phyloP scores from a whole-genome alignment of 2,888 invertebrate species.

The Lasioglossum leucozonium region DNA sequence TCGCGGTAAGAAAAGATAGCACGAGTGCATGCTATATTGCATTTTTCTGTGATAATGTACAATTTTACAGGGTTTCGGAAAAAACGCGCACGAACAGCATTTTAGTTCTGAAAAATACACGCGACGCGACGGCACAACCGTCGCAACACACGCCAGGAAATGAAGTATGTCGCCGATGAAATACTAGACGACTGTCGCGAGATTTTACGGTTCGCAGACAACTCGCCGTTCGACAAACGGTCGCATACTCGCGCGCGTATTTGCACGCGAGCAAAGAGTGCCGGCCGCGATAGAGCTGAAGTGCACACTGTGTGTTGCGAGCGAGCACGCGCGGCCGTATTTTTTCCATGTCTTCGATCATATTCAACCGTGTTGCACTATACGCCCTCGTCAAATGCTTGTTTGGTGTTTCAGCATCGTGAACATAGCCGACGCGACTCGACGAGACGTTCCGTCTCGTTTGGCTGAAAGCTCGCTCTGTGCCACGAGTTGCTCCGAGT shows the following conservation, averaged over 20 bases:
- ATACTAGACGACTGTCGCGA: slow-evolving; percentile 49
- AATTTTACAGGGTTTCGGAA: too few relatives aligned
- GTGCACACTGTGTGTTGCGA: not conserved
- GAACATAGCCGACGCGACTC: not conserved
- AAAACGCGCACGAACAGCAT: not conserved
- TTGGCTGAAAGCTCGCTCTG: not conserved
- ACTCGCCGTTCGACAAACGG: slow-evolving; percentile 27
- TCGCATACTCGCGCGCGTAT: not conserved
- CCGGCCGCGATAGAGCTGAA: slow-evolving; percentile 24
- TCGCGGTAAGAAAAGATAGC: not conserved
- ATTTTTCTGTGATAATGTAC: too few relatives aligned
- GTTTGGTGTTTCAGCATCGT: slow-evolving; percentile 9
- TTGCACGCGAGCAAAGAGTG: slow-evolving; percentile 30
- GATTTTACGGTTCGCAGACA: slow-evolving; percentile 56
- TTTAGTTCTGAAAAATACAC: slow-evolving; percentile 22
- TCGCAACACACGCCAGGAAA: slow-evolving; percentile 22
- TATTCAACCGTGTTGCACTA: slow-evolving; percentile 26
- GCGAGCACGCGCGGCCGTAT: not conserved
- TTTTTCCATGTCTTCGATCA: slow-evolving; percentile 42
- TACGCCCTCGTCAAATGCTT: slow-evolving; percentile 6
- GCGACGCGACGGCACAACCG: slow-evolving; percentile 8
- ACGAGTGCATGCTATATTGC: too few relatives aligned
- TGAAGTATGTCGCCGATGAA: slow-evolving; percentile 49
- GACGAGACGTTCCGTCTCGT: not conserved
- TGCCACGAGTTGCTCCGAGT: not conserved